Conservation (phyloP, 2,888 invertebrate species). For the Trissoscelio sp. region DNA sequence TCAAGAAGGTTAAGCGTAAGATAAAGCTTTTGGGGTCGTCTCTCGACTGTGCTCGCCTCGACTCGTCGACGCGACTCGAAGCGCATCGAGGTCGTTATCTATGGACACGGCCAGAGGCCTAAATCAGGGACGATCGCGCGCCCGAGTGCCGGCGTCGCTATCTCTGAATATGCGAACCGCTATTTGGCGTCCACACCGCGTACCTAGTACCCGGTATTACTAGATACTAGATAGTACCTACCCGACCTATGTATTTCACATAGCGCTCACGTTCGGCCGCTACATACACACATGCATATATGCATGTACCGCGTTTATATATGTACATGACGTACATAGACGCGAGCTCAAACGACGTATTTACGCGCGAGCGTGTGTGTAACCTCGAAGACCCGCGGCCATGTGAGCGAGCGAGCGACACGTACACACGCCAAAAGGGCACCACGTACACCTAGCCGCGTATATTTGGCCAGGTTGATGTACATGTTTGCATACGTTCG, state of each 20-base stretch:
- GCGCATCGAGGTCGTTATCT: constrained; percentile 80
- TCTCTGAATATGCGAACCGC: constrained; percentile 82
- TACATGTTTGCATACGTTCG: too few relatives aligned
- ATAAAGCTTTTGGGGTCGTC: constrained; percentile 79
- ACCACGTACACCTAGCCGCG: constrained; percentile 7
- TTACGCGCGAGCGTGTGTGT: constrained; percentile 45
- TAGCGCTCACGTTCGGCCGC: constrained; percentile 60
- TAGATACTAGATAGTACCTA: constrained; percentile 80
- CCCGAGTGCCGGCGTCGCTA: constrained; percentile 75
- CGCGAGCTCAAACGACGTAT: constrained; percentile 50
- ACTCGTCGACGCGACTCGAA: constrained; percentile 70
- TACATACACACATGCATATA: constrained; percentile 40
- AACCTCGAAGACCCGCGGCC: constrained; percentile 20
- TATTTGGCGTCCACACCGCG: constrained; percentile 80
- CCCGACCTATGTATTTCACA: constrained; percentile 69
- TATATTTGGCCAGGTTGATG: constrained; percentile 28
- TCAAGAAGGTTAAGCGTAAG: constrained; percentile 74
- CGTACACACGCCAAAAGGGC: constrained; percentile 29
- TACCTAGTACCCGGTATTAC: constrained; percentile 81
- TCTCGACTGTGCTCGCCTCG: constrained; percentile 72
- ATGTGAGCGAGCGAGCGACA: constrained; percentile 50
- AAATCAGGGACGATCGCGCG: constrained; percentile 79
- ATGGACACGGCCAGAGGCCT: constrained; percentile 78
- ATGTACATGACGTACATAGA: constrained; percentile 20
- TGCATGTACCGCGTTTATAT: constrained; percentile 22